Base-by-base conservation (phyloP, 2,797 vertebrate genomes). In the Pogoniulus pusillus region DNA sequence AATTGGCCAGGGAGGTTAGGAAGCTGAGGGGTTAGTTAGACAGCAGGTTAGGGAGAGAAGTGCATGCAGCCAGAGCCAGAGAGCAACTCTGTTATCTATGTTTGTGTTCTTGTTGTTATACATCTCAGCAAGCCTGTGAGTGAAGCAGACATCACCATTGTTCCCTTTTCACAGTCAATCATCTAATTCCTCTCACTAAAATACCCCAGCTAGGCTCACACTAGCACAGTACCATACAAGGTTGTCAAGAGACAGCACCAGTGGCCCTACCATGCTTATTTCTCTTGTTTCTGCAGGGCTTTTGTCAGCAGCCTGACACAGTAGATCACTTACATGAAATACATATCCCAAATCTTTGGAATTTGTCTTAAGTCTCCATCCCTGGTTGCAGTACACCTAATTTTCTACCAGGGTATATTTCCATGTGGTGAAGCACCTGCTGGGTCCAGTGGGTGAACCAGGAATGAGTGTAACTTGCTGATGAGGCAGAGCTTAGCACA, bases 401-500 rank as follows among this genome's bases (percentile, higher is more conserved):
- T 49, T 84, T 82, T 63, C 10, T 65, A 8, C 22, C 1, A 2
- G 53, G 30, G 14, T 2, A 1, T 16, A 23, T 53, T 83, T 85
- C 37, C 19, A 7, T 5, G 22, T 51, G 18, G 2, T 41, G 23
- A 77, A 82, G 43, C 27, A 68, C 68, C 78, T 70, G 12, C 16
- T 79, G 10, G 23, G n/a, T 60, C 12, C 0, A 5, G 7, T 6
- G 5, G 6, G 5, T 60, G 49, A 82, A 78, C 9, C 22, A 1
- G 1, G 34, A 87, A 19, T 1, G 4, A 90, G 17, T 0, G 0
- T 16, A 85, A 74, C 20, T 6, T 5, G 32, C 10, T 1, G 4
- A 7, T 0, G 0, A 8, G 53, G 12, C 29, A 30, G 14, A 79
- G 16, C 18, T 82, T 12, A 53, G 23, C 12, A 41, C 0, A 0